Evolutionary conservation across 2,113 vertebrate genomes (phyloP).

Genomic region (Pardalotus punctatus): DNA sequence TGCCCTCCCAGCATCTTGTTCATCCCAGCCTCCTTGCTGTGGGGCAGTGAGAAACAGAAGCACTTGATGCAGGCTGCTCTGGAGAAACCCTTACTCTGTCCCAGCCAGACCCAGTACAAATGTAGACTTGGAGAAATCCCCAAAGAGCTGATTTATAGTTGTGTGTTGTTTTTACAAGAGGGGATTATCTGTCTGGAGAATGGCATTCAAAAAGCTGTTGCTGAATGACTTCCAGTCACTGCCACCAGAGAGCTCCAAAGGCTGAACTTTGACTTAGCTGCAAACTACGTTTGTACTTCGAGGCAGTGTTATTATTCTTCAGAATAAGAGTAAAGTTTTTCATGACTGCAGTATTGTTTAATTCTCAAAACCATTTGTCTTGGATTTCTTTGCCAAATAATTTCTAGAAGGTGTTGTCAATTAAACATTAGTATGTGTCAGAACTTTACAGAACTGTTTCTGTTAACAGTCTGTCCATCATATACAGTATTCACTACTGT

Average conservation of each 20-base stretch:
- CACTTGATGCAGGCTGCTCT: background rate
- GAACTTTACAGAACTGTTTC: background rate
- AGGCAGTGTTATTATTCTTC: background rate
- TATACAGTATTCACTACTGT: background rate
- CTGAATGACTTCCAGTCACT: background rate
- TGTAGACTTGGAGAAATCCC: background rate
- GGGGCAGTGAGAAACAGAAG: background rate
- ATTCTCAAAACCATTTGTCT: background rate
- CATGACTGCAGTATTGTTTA: background rate
- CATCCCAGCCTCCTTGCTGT: background rate
- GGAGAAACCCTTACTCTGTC: background rate
- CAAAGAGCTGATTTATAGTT: background rate
- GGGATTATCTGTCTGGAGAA: background rate
- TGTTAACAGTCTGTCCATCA: background rate
- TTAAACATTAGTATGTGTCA: background rate
- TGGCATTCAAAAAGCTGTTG: background rate
- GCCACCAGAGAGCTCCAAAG: constrained; percentile 58
- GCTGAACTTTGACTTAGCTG: background rate
- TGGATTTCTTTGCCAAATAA: background rate
- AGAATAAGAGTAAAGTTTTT: background rate
- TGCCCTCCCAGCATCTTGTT: background rate
- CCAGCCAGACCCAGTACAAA: background rate
- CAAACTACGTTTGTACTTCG: background rate
- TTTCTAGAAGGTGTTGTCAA: background rate
- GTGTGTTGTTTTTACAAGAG: background rate